These are phyloP conservation scores for Oncorhynchus mykiss DNA, from an alignment of 2,113 vertebrate species.

Conservation along the genomic window DNA sequence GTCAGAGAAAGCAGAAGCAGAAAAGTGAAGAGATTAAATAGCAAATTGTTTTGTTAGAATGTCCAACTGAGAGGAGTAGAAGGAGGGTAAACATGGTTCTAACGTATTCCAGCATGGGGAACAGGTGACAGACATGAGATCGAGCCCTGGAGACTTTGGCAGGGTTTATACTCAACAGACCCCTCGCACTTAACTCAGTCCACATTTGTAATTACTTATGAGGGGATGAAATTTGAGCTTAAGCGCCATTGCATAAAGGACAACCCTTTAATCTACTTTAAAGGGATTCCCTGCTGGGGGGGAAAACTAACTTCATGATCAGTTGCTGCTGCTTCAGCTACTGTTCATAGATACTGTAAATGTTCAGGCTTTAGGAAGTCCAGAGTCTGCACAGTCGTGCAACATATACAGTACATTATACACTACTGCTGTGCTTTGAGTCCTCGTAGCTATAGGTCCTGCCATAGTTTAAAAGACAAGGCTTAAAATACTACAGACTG, in stretches of 20 bases:
- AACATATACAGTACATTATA: not conserved
- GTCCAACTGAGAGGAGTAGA: not conserved
- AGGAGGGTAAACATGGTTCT: not conserved
- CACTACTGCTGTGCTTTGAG: not conserved
- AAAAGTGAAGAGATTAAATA: not conserved
- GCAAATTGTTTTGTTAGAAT: not conserved
- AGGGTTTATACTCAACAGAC: constrained; percentile 1
- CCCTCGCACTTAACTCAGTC: not conserved
- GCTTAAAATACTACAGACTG: constrained; percentile 32
- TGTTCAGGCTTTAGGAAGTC: not conserved
- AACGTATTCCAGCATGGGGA: not conserved
- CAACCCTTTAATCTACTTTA: constrained; percentile 27
- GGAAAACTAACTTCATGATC: not conserved
- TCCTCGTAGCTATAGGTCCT: constrained; percentile 9
- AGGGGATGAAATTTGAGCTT: constrained; percentile 25
- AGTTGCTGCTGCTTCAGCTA: not conserved
- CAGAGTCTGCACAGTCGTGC: not conserved
- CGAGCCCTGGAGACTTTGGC: not conserved
- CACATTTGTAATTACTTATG: constrained; percentile 36
- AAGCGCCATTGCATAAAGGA: constrained; percentile 12
- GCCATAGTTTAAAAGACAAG: constrained; percentile 4
- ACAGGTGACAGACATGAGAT: not conserved
- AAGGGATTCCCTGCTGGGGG: not conserved
- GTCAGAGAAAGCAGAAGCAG: not conserved
- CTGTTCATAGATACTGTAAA: not conserved